A percentile compares a stretch with the other conserved stretches of the same genome.
phyloP scores from a whole-genome alignment of 1,140 invertebrate species.

The Drosophila trapezifrons region DNA sequence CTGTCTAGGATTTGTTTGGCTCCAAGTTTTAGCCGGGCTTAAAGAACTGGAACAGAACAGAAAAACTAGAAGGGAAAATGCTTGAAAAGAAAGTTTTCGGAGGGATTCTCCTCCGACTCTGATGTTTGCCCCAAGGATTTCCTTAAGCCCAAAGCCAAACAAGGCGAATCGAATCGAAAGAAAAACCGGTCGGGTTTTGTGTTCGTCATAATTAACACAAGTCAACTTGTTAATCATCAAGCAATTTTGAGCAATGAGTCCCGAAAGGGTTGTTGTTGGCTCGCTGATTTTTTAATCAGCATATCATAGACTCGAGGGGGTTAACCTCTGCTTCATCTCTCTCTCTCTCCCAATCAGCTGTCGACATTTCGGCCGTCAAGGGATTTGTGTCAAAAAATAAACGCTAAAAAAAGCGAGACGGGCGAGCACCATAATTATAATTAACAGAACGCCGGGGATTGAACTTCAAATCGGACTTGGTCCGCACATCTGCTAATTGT shows the following conservation, averaged over 20 bases:
- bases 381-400: slow-evolving; percentile 52
- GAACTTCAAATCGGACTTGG: slow-evolving; percentile 25
- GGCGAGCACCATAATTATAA: slow-evolving; percentile 71
- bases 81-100: slow-evolving; percentile 28
- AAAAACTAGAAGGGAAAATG: not conserved
- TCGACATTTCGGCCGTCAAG: slow-evolving; percentile 63
- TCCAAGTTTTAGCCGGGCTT: slow-evolving; percentile 38
- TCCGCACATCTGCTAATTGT: slow-evolving; percentile 75
- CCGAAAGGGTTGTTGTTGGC: slow-evolving; percentile 72
- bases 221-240: slow-evolving; percentile 82
- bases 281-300: slow-evolving; percentile 76
- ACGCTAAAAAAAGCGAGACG: slow-evolving; percentile 14
- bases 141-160: slow-evolving; percentile 29
- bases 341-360: slow-evolving; percentile 58
- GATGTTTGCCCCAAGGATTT: slow-evolving; percentile 63
- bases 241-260: slow-evolving; percentile 59
- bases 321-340: slow-evolving; percentile 9
- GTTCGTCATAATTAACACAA: slow-evolving; percentile 72
- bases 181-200: slow-evolving; percentile 47
- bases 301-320: slow-evolving; percentile 64
- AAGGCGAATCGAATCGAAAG: slow-evolving; percentile 10
- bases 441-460: slow-evolving; percentile 60
- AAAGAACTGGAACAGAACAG: slow-evolving; percentile 14
- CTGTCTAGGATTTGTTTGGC: slow-evolving; percentile 58
- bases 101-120: not conserved